phyloP scores from a whole-genome alignment of 2,888 invertebrate genomes.

The Anaspis maculata region DNA sequence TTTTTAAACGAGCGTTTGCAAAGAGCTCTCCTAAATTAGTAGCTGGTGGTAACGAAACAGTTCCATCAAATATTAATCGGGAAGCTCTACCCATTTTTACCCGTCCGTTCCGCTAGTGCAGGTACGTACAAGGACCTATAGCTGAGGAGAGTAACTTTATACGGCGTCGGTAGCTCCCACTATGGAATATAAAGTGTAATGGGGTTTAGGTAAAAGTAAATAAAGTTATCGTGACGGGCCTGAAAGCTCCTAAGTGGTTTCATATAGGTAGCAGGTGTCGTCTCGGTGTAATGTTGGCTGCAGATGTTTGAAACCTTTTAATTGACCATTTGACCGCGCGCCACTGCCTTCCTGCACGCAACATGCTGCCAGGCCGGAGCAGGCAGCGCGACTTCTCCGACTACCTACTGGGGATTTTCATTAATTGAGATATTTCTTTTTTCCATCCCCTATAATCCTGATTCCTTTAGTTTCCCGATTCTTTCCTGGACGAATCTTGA shows the following conservation, averaged over 20 bases:
- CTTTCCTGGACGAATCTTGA: no score
- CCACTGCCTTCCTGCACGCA: constrained; percentile 12
- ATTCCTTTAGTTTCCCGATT: no score
- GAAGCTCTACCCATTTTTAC: no score
- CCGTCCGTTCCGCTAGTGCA: no score
- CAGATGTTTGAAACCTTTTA: constrained; percentile 30
- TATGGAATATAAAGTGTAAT: constrained; percentile 16
- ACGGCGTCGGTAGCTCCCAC: no score
- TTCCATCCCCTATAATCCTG: constrained; percentile 5
- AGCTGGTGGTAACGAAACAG: no score
- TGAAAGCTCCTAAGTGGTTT: constrained; percentile 29
- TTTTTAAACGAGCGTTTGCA: no score
- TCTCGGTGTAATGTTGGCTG: constrained; percentile 27
- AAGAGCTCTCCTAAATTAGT: no score
- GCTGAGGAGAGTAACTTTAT: not conserved
- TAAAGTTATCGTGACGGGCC: constrained; percentile 23
- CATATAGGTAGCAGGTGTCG: constrained; percentile 27
- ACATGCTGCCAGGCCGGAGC: constrained; percentile 3
- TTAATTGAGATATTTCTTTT: constrained; percentile 12
- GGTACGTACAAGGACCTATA: no score
- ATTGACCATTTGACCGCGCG: constrained; percentile 29
- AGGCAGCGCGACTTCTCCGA: not conserved
- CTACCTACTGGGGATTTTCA: constrained; percentile 5
- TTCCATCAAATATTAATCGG: no score
- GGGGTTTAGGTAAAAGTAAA: constrained; percentile 20